Conservation (phyloP, 2,113 vertebrate genomes). For the rat (Rattus norvegicus) region DNA sequence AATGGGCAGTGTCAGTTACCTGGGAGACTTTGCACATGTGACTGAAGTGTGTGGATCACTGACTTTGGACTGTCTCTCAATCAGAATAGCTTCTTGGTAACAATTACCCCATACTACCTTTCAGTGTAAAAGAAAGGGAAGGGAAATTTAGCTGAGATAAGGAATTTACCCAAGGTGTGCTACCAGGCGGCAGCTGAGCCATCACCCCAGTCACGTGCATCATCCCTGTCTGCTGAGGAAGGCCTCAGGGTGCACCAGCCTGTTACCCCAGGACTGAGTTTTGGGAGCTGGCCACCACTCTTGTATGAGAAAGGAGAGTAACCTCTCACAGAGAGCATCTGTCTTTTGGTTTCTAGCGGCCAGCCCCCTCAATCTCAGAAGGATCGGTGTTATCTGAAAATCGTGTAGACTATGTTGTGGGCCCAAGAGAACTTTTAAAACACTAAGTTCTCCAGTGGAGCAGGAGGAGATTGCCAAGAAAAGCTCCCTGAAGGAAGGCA, state of each 20-base stretch:
- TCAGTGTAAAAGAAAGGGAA: not conserved
- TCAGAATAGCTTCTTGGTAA: not conserved
- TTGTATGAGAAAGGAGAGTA: constrained; percentile 31
- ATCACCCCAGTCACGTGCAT: not conserved
- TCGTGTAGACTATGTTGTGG: constrained; percentile 54
- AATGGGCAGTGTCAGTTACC: not conserved
- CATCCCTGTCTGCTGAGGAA: not conserved
- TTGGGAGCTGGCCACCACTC: constrained; percentile 35
- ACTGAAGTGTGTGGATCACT: not conserved
- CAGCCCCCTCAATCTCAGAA: constrained; percentile 58
- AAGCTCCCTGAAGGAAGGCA: not conserved
- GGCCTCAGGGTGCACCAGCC: not conserved
- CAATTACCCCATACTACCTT: not conserved
- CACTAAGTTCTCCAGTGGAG: not conserved
- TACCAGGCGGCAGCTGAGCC: not conserved
- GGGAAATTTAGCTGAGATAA: not conserved
- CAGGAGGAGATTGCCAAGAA: constrained; percentile 22
- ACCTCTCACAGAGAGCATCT: constrained; percentile 60
- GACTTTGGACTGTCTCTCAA: not conserved
- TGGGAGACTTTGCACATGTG: not conserved
- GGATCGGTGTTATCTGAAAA: constrained; percentile 56
- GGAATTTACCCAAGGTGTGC: not conserved
- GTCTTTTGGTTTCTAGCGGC: constrained; percentile 43
- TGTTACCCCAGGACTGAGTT: not conserved
- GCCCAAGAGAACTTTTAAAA: constrained; percentile 41